A percentile compares a stretch with the other conserved stretches of the same genome.
These are phyloP conservation scores for Trematomus loennbergii DNA, from an alignment of 2,113 vertebrate genomes.

Conservation along the genomic window DNA sequence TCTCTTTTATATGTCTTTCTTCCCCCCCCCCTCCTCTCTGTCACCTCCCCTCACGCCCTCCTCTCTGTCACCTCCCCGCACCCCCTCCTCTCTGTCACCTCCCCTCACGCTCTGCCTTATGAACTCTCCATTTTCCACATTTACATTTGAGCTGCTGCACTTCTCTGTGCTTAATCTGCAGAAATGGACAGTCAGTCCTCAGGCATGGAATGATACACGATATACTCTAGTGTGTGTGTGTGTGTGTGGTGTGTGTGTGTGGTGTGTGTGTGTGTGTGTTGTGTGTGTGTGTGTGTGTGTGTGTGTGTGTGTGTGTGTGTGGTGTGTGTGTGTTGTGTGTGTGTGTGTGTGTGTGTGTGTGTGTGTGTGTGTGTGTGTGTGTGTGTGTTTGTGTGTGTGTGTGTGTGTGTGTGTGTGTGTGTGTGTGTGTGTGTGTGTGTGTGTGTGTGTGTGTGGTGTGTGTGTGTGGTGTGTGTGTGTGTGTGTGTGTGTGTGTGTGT, in stretches of 20 bases:
- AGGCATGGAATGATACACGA: neutral
- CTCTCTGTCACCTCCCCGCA: too few species aligned
- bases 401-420: neutral
- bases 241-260: neutral
- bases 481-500: neutral
- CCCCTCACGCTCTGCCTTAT: conserved; percentile 31
- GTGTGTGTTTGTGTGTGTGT: conserved; percentile 3
- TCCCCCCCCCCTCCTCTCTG: neutral
- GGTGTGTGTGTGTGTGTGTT: neutral
- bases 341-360: neutral
- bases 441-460: neutral
- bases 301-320: neutral
- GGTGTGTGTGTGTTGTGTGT: neutral
- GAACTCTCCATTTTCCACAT: conserved; percentile 53
- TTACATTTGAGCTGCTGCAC: conserved; percentile 59
- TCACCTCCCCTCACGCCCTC: neutral
- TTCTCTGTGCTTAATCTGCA: conserved; percentile 60
- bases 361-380: neutral
- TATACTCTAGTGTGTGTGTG: too few species aligned
- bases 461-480: neutral
- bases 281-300: neutral
- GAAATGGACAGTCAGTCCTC: conserved; percentile 44
- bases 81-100: neutral
- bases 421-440: neutral
- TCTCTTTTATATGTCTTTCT: conserved; percentile 15